Base-by-base conservation (phyloP, 2,888 invertebrate genomes). In the Drosophila quinaria region DNA sequence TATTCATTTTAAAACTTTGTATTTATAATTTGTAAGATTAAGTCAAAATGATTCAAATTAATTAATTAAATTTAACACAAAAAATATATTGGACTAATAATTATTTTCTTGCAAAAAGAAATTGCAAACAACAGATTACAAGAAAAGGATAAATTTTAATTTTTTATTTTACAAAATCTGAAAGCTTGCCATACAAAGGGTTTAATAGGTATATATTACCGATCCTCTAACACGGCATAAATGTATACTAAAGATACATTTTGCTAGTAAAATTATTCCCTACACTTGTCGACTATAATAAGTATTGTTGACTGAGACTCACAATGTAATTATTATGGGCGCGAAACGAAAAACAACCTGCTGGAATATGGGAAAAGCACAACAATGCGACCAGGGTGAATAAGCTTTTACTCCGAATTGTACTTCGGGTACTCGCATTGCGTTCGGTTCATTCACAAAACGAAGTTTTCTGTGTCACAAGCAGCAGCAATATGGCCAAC, bases 261-360 rank as follows among this genome's bases (percentile, higher is more conserved):
- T 8, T 9, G n/a, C 13, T 35, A 13, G 8, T 19, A n/a, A 8
- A 9, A 35, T 8, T 19, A 9, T 8, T 31, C 3, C 8, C 4
- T 4, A n/a, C n/a, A 3, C 15, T 11, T 31, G 5, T 49, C 10
- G 33, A 33, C 9, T n/a, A 35, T 35, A 13, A 9, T 4, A 19
- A 8, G 6, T n/a, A 19, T 35, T 8, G 0, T 50, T 33, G 29
- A 11, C 3, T 15, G 9, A 49, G 31, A 5, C 10, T 9, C 75
- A 52, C 60, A 69, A 33, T 35, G 65, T 69, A 46, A 68, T 65
- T 59, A 59, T 69, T 69, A 67, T 64, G 68, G 62, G 64, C 49
- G 74, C 64, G 50, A 75, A 84, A 70, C 54, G 74, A 73, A 75
- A 72, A 88, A 86, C 89, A 86, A 86, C 85, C 85, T 86, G 85